phyloP scores from a whole-genome alignment of 2,113 vertebrate genomes.

The Python bivittatus region DNA sequence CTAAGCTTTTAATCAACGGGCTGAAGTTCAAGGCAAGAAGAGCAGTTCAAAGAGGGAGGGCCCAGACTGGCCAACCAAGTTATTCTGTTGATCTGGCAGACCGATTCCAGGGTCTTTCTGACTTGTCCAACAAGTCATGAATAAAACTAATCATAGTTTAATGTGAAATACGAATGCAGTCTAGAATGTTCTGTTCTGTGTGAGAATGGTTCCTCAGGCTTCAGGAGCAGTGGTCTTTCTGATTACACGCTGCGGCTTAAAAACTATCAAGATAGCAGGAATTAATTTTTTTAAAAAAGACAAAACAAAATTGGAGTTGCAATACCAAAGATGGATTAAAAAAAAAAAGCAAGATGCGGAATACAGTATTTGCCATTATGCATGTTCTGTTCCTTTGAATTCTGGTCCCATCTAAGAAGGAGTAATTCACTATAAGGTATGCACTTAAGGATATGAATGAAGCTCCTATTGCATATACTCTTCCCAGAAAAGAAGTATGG shows the following conservation, averaged over 20 bases:
- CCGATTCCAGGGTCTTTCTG: neutral
- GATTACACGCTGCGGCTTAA: neutral
- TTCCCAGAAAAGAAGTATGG: neutral
- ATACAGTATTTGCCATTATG: neutral
- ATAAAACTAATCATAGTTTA: neutral
- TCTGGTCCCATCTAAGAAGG: neutral
- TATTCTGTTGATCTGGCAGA: neutral
- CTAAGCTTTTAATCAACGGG: neutral
- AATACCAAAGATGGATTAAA: neutral
- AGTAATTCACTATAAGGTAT: neutral
- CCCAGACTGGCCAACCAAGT: neutral
- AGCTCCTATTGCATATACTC: neutral
- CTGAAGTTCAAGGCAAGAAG: neutral
- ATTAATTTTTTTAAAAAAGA: neutral
- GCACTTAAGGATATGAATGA: neutral
- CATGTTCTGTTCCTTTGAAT: neutral
- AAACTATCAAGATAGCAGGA: neutral
- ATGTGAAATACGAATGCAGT: neutral
- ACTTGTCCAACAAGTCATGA: neutral
- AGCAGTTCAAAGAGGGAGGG: neutral
- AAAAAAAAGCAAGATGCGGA: neutral
- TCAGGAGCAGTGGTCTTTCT: neutral
- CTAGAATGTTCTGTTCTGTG: neutral
- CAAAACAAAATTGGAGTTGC: neutral
- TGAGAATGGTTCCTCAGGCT: neutral